Evolutionary conservation across 2,888 invertebrate genomes (phyloP), one percentile per base, ranked within the genome.

Genomic region (Rotaria macrura): DNA sequence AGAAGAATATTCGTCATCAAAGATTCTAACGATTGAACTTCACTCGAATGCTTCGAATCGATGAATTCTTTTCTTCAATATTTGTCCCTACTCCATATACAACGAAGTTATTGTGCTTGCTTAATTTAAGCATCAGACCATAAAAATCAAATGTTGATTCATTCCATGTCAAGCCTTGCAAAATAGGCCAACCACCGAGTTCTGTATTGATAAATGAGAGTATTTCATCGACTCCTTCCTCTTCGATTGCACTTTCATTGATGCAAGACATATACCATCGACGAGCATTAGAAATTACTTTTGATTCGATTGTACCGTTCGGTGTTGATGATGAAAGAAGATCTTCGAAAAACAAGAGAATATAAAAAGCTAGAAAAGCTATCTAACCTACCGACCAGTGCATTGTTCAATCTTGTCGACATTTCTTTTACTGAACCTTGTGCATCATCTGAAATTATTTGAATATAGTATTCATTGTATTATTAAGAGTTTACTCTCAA

Each of bases 11-110:
- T 34, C 49, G 84, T 47, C 12, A 49, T 34, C n/a, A 34, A 34
- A 4, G 4, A 23, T 23, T 74, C 12, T 57, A 57, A 55, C 9
- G 25, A 55, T 10, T 55, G n/a, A 23, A 14, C n/a, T 25, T 25
- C 84, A 85, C 85, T 54, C 49, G 25, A 54, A 85, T 34, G 12
- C 43, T 79, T 40, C 84, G 84, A 9, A n/a, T 20, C 17, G 43
- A 47, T 20, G 95, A 95, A 91, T 96, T 95, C 91, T 95, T 95
- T 91, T 96, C 96, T 90, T 96, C 96, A 0, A 95, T 65, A 25
- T 43, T 54, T n/a, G 84, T 79, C 23, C 40, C 65, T 38, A 86
- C 54, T 65, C 40, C 47, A 65, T 74, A 84, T 49, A 84, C 34
- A n/a, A 84, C 65, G 52, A 43, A 84, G 34, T 74, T n/a, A 65